Conservation (phyloP, 2,888 invertebrate species). For the Synanthedon vespiformis region DNA sequence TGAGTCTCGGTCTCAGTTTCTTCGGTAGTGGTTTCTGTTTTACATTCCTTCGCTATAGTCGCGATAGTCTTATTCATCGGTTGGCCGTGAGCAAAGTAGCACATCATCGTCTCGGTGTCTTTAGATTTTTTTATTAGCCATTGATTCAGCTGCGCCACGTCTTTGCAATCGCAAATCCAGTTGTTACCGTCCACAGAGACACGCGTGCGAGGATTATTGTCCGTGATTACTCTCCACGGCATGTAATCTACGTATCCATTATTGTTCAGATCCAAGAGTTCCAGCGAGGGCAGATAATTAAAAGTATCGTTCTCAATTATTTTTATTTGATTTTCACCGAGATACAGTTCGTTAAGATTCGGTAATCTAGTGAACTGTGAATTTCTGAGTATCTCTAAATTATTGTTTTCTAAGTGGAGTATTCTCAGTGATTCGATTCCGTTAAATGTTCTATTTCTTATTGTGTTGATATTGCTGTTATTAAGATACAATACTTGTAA, state of each 20-base stretch:
- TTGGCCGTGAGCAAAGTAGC: constrained; percentile 69
- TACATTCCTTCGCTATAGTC: constrained; percentile 66
- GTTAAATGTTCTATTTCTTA: constrained; percentile 86
- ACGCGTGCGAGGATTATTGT: constrained; percentile 75
- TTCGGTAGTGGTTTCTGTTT: constrained; percentile 74
- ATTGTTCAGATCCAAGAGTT: constrained; percentile 80
- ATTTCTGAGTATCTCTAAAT: constrained; percentile 77
- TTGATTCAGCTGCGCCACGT: constrained; percentile 75
- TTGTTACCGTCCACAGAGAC: constrained; percentile 82
- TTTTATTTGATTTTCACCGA: constrained; percentile 81
- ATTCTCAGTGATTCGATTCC: constrained; percentile 80
- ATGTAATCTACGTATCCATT: constrained; percentile 83
- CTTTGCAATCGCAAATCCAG: constrained; percentile 87
- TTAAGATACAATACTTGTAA: constrained; percentile 82
- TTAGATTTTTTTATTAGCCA: constrained; percentile 78
- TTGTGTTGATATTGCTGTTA: constrained; percentile 79
- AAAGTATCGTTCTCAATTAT: constrained; percentile 83
- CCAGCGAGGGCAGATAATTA: constrained; percentile 76
- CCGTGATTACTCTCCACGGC: constrained; percentile 78
- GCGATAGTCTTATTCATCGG: constrained; percentile 65
- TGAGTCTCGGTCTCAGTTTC: constrained; percentile 71
- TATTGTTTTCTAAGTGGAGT: constrained; percentile 83
- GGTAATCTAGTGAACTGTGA: constrained; percentile 83
- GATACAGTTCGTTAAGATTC: constrained; percentile 79
- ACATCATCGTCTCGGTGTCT: constrained; percentile 76